These are phyloP conservation scores for Scophthalmus maximus DNA, from an alignment of 2,113 vertebrate species.

Conservation along the genomic window DNA sequence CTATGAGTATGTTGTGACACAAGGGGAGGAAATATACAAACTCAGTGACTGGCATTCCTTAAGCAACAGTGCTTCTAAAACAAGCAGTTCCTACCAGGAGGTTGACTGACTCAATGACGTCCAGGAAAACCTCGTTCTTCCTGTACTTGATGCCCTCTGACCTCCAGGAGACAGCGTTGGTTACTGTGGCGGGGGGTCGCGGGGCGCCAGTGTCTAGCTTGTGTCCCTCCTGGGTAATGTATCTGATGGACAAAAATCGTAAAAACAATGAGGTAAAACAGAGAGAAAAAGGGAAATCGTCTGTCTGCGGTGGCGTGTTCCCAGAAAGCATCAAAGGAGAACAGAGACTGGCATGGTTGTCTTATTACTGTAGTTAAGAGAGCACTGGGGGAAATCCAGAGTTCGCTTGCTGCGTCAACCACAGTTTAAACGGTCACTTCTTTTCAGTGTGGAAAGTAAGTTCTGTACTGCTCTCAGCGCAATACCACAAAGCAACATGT, in stretches of 20 bases:
- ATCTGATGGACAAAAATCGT: constrained; percentile 83
- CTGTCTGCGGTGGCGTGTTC: constrained; percentile 24
- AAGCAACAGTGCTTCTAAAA: constrained; percentile 50
- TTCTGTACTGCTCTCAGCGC: too few relatives aligned
- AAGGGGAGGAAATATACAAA: constrained; percentile 54
- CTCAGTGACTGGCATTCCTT: constrained; percentile 34
- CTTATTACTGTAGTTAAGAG: constrained; percentile 32
- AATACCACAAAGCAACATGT: neutral
- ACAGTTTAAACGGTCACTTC: constrained; percentile 13
- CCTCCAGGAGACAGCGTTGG: constrained; percentile 97
- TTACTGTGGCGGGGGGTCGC: constrained; percentile 95
- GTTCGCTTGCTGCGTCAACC: constrained; percentile 1
- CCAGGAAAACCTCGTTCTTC: constrained; percentile 98
- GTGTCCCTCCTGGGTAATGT: constrained; percentile 99
- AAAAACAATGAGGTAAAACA: constrained; percentile 35
- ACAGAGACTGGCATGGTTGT: constrained; percentile 27
- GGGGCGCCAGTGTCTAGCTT: constrained; percentile 99
- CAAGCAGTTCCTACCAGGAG: constrained; percentile 88
- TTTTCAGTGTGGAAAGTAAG: neutral
- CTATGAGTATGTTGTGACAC: constrained; percentile 16
- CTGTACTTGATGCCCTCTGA: constrained; percentile 99
- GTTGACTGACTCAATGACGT: constrained; percentile 99
- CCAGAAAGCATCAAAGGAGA: constrained; percentile 53
- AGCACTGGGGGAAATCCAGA: constrained; percentile 45
- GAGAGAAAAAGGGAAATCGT: constrained; percentile 24